A percentile compares a stretch with the other conserved stretches of the same genome.
These are phyloP conservation scores for Spodoptera litura DNA, from an alignment of 1,140 invertebrate genomes.

Conservation along the genomic window DNA sequence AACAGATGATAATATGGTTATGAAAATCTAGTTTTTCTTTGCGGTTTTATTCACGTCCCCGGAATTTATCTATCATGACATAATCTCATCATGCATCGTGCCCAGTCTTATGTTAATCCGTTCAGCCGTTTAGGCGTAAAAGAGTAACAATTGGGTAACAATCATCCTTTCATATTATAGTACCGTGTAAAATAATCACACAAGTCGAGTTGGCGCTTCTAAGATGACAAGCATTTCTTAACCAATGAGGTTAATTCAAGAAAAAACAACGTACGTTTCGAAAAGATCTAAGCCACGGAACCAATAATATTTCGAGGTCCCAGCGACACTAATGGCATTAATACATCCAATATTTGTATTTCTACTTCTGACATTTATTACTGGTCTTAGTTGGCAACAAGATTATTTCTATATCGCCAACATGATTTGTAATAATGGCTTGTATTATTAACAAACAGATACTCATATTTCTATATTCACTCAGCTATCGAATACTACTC, in stretches of 20 bases:
- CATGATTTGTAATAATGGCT: slow-evolving; percentile 30
- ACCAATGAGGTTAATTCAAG: background rate
- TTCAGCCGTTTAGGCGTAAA: no score
- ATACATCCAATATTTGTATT: slow-evolving; percentile 34
- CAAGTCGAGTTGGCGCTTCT: no score
- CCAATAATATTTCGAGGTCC: slow-evolving; percentile 20
- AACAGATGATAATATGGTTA: no score
- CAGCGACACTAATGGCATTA: slow-evolving; percentile 21
- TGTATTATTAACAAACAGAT: slow-evolving; percentile 32
- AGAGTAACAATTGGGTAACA: no score
- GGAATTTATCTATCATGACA: no score
- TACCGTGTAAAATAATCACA: no score
- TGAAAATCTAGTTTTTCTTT: no score
- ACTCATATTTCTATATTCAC: slow-evolving; percentile 34
- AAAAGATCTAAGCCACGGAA: slow-evolving; percentile 1
- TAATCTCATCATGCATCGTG: no score
- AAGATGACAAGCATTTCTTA: no score
- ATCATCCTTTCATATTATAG: no score
- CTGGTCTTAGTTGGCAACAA: slow-evolving; percentile 29
- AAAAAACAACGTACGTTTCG: background rate
- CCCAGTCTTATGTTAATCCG: no score
- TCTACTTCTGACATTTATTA: slow-evolving; percentile 30
- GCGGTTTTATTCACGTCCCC: no score
- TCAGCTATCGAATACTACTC: slow-evolving; percentile 31
- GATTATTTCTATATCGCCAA: slow-evolving; percentile 30